These are phyloP conservation scores for Artibeus lituratus DNA, from an alignment of 2,797 vertebrate genomes.

Conservation along the genomic window DNA sequence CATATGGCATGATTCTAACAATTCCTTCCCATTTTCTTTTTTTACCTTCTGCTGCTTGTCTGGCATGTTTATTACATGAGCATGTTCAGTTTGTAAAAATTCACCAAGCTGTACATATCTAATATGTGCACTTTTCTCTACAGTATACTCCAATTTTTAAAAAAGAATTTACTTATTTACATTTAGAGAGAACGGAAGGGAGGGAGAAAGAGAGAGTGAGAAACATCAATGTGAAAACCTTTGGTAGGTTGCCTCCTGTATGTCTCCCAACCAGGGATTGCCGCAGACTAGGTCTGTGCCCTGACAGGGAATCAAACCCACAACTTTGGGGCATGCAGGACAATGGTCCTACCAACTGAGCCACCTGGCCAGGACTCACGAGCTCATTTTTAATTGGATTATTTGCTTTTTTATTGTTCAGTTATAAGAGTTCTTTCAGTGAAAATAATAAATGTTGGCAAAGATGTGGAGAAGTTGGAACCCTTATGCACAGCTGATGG, in stretches of 20 bases:
- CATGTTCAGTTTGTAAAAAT: no score
- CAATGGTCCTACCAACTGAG: neutral
- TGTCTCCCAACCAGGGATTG: no score
- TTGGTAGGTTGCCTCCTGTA: no score
- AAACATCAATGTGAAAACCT: no score
- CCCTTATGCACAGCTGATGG: neutral
- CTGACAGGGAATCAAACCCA: neutral
- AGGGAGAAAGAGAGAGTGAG: no score
- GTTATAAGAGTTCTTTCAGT: neutral
- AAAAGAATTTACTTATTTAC: no score
- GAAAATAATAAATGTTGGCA: neutral
- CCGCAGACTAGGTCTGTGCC: no score
- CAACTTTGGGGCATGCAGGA: neutral
- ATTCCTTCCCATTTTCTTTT: neutral
- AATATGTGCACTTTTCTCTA: no score
- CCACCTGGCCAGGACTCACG: neutral
- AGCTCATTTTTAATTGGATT: neutral
- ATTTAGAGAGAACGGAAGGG: no score
- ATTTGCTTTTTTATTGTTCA: neutral
- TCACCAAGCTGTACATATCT: no score
- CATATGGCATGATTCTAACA: neutral
- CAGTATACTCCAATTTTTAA: no score
- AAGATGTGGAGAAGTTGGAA: neutral
- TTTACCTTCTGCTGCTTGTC: neutral
- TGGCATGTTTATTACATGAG: neutral